Evolutionary conservation across 1,140 invertebrate species (phyloP).

Genomic region (Papilio xuthus): DNA sequence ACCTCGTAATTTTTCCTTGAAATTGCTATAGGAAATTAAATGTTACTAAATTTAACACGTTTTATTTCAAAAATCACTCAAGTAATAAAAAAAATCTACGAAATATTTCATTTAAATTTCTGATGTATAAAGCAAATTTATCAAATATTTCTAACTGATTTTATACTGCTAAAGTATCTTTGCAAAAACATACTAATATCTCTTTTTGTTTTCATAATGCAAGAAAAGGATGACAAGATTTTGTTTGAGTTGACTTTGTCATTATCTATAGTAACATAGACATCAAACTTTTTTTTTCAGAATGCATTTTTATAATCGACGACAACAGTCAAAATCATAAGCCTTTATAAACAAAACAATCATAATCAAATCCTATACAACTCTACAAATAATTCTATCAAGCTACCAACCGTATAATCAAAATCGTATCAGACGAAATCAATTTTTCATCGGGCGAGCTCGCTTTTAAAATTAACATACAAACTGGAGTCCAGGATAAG

Average conservation of each 20-base stretch:
- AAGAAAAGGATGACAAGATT: too few relatives aligned
- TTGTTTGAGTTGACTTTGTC: too few relatives aligned
- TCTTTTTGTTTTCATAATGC: too few relatives aligned
- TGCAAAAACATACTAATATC: too few relatives aligned
- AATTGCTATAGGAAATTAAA: slow-evolving; percentile 62
- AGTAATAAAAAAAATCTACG: slow-evolving; percentile 32
- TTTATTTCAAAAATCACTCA: slow-evolving; percentile 41
- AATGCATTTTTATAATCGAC: neutral
- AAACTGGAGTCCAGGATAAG: slow-evolving; percentile 44
- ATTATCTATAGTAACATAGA: neutral
- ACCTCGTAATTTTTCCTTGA: neutral
- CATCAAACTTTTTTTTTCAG: neutral
- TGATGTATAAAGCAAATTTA: too few relatives aligned
- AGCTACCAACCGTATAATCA: slow-evolving; percentile 73
- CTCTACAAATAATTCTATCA: slow-evolving; percentile 70
- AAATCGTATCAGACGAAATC: slow-evolving; percentile 77
- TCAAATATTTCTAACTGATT: too few relatives aligned
- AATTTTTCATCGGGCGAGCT: slow-evolving; percentile 72
- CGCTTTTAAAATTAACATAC: slow-evolving; percentile 78
- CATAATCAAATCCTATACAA: slow-evolving; percentile 46
- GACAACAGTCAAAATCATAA: neutral
- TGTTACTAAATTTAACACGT: slow-evolving; percentile 38
- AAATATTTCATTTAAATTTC: neutral
- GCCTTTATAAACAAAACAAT: neutral
- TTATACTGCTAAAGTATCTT: too few relatives aligned